Conservation (phyloP, 1,140 invertebrate genomes). For the Drosophila nigrodunni region DNA sequence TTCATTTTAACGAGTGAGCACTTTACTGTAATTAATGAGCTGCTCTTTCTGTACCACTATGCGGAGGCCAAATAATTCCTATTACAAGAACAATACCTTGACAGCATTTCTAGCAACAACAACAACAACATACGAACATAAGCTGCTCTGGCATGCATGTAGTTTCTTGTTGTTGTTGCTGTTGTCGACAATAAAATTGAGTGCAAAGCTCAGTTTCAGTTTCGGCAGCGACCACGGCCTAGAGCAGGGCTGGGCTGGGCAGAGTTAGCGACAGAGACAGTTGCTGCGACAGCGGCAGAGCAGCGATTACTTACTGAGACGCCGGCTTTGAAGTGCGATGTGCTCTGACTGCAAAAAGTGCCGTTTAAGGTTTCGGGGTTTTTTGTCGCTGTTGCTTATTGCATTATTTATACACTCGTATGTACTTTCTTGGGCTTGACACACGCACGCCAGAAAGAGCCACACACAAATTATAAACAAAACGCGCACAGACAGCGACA, state of each 20-base stretch:
- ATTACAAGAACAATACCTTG: conserved; percentile 50
- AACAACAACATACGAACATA: conserved; percentile 14
- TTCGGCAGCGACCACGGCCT: conserved; percentile 48
- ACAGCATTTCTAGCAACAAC: conserved; percentile 10
- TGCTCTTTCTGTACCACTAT: conserved; percentile 36
- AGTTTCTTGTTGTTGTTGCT: conserved; percentile 16
- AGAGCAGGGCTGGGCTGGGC: conserved; percentile 31
- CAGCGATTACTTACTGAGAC: conserved; percentile 15
- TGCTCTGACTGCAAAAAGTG: conserved; percentile 77
- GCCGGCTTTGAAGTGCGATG: conserved; percentile 62
- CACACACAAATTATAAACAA: conserved; percentile 62
- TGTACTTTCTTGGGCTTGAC: conserved; percentile 43
- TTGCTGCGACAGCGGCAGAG: conserved; percentile 9
- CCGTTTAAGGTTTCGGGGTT: conserved; percentile 69
- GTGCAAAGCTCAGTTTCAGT: conserved; percentile 71
- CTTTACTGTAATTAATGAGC: not conserved
- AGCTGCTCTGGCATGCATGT: conserved; percentile 44
- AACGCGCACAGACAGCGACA: conserved; percentile 34
- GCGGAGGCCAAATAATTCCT: conserved; percentile 37
- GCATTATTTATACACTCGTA: conserved; percentile 68
- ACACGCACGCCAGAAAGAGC: conserved; percentile 42
- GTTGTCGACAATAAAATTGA: conserved; percentile 63
- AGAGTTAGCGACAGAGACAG: conserved; percentile 16
- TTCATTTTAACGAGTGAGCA: not conserved
- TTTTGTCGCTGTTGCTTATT: conserved; percentile 54